Evolutionary conservation across 2,888 invertebrate genomes (phyloP), one percentile per base, ranked within the genome.

Genomic region (Germaria angustata): DNA sequence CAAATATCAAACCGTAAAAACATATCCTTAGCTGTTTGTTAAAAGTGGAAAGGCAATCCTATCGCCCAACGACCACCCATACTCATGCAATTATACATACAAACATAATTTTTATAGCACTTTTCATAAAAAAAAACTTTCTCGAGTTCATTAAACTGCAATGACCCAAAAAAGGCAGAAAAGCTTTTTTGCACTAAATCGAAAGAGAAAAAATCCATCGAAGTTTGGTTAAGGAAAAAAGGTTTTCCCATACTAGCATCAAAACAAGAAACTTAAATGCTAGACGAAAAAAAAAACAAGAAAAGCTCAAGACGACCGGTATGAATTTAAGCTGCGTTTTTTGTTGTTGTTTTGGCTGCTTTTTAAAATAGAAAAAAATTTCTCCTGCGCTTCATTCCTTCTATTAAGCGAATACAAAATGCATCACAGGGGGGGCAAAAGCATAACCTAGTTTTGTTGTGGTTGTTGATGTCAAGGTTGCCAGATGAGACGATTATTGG

Each of bases 81-180:
- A 39, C 36, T 53, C 68, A 39, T 20, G 15, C 7, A 69, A 41
- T 28, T 39, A 34, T 28, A 1, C 28, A 15, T 59, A 55, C 28
- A 39, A 39, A 4, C 6, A 36, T 8, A 9, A 36, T 39, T 39
- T 13, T 63, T 63, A 8, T 34, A 13, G 8, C 28, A 6, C 28
- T 51, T 44, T 20, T 39, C 9, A 24, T 22, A 17, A 17, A 9
- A 39, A n/a, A 66, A 41, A 22, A 46, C 22, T 22, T 49, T 24
- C 36, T 36, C 6, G 61, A 55, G 81, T 81, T 81, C 73, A 69
- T 51, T 68, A 73, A 81, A 81, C 77, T 81, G 28, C 68, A 78
- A 24, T 81, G 77, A 81, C 81, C 81, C 63, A 81, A 81, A 77
- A 72, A 77, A 39, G 44, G 15, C 22, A 36, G 32, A 44, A 44